These are phyloP conservation scores for Gymnothorax reevesii DNA, from an alignment of 2,797 vertebrate species.

Conservation along the genomic window DNA sequence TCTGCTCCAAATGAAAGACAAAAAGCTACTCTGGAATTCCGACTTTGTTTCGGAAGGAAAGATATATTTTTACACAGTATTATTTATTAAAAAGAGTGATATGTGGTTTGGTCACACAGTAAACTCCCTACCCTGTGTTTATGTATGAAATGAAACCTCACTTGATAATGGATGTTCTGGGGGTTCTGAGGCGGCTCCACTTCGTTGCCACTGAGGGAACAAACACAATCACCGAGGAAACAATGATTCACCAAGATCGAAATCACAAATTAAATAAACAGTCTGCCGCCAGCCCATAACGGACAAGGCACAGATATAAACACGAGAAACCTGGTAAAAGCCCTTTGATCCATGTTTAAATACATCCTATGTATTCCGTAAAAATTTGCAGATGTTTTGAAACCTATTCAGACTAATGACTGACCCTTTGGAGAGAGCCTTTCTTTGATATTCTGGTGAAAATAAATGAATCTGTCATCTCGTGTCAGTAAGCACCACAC, in stretches of 20 bases:
- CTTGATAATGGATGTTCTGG: slow-evolving; percentile 50
- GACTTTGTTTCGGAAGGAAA: not conserved
- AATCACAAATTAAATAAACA: not conserved
- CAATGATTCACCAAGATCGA: too few species aligned
- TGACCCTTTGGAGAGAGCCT: too few species aligned
- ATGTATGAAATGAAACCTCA: slow-evolving; percentile 66
- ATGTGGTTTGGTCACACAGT: not conserved
- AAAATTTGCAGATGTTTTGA: not conserved
- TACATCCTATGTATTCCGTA: not conserved
- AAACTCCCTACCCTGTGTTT: not conserved
- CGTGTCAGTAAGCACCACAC: too few species aligned
- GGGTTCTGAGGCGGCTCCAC: slow-evolving; percentile 50
- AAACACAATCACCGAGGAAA: slow-evolving; percentile 18
- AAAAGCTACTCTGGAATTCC: not conserved
- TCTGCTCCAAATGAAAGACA: too few species aligned
- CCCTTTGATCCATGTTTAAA: not conserved
- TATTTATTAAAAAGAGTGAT: not conserved
- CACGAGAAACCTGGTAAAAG: not conserved
- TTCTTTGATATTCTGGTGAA: too few species aligned
- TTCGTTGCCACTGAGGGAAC: slow-evolving; percentile 82
- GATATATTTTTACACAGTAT: not conserved
- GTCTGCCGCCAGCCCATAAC: not conserved
- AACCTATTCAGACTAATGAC: not conserved
- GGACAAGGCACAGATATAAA: not conserved
- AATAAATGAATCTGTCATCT: too few species aligned